phyloP scores from a whole-genome alignment of 2,888 invertebrate genomes.

The Drosophila bunnanda region DNA sequence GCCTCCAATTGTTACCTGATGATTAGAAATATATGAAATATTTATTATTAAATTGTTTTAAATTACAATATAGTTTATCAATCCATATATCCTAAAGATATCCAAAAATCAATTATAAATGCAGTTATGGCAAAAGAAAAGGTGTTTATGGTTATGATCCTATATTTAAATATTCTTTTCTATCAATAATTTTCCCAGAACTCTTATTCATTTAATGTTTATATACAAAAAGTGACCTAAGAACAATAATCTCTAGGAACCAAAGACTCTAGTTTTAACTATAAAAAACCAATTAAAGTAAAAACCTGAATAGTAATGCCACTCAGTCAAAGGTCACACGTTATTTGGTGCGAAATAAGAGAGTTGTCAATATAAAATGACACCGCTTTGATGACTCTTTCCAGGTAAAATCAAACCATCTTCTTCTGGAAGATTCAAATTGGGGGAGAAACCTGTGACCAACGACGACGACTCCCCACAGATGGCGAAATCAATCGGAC shows the following conservation, averaged over 20 bases:
- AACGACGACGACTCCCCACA: conserved; percentile 36
- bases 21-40: neutral
- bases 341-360: neutral
- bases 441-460: conserved; percentile 21
- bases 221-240: neutral
- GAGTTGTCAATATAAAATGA: conserved; percentile 3
- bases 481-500: conserved; percentile 66
- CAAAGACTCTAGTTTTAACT: neutral
- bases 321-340: neutral
- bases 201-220: neutral
- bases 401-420: neutral
- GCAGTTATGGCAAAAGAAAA: no score
- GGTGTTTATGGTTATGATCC: no score
- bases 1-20: neutral
- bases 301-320: neutral
- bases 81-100: neutral
- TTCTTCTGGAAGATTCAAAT: neutral
- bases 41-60: neutral
- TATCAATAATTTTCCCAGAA: neutral
- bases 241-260: neutral
- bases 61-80: neutral
- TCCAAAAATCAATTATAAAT: neutral
- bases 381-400: neutral
- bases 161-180: neutral
- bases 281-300: neutral